A percentile compares a stretch with the other conserved stretches of the same genome.
These are phyloP conservation scores for Julus scandinavius DNA, from an alignment of 2,888 invertebrate species.

Conservation along the genomic window DNA sequence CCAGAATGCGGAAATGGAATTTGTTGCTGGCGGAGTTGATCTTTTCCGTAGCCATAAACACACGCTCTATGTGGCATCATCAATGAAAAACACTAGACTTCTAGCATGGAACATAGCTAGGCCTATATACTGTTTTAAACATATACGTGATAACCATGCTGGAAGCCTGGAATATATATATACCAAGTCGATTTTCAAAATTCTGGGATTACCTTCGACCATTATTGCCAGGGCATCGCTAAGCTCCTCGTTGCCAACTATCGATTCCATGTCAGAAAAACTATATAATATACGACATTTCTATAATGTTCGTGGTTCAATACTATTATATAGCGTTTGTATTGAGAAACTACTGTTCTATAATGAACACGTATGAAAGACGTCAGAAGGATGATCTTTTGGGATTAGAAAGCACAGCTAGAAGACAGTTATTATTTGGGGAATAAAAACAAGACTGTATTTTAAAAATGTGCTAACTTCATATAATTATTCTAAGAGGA, in stretches of 20 bases:
- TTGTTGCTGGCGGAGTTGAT: constrained; percentile 19
- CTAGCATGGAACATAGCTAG: neutral
- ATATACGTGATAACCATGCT: neutral
- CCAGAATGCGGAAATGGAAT: constrained; percentile 33
- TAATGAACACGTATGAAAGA: constrained; percentile 24
- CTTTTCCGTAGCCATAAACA: constrained; percentile 21
- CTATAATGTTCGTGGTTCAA: neutral
- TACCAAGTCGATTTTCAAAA: neutral
- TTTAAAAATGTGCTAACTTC: neutral
- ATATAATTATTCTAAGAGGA: neutral
- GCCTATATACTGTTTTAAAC: neutral
- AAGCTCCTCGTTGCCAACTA: constrained; percentile 16
- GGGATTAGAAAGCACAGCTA: neutral
- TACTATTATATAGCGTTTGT: neutral
- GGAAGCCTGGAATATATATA: neutral
- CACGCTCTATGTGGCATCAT: constrained; percentile 33
- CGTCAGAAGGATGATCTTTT: constrained; percentile 15
- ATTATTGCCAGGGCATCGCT: constrained; percentile 18
- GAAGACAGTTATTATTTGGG: neutral
- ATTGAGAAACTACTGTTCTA: neutral
- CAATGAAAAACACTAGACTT: neutral
- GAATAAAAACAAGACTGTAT: neutral
- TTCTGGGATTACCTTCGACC: neutral
- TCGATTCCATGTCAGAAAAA: constrained; percentile 31
- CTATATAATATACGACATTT: constrained; percentile 17